Conservation (phyloP, 1,140 invertebrate genomes). For the Mesaphorura yosii region DNA sequence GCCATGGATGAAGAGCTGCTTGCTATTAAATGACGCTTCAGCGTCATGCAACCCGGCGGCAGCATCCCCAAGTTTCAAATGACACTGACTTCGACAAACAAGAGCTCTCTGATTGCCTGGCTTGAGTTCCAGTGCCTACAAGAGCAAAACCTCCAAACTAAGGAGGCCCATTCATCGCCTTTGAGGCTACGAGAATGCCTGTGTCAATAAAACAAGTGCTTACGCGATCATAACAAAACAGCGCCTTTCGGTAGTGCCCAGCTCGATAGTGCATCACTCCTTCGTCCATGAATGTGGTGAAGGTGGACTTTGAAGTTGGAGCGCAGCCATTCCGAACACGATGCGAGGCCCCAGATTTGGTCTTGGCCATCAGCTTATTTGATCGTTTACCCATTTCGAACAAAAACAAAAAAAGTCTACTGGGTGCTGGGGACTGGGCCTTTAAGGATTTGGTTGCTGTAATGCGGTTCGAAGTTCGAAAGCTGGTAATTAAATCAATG, state of each 20-base stretch:
- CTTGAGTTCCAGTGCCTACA: constrained; percentile 19
- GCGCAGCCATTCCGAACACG: too few species aligned
- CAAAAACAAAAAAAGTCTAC: too few species aligned
- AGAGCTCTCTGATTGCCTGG: constrained; percentile 12
- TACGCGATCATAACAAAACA: constrained; percentile 27
- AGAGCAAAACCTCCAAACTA: background rate
- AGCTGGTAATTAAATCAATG: too few species aligned
- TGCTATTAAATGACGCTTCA: constrained; percentile 9
- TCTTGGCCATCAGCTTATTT: too few species aligned
- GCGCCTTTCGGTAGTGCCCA: constrained; percentile 23
- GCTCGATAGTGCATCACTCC: constrained; percentile 27
- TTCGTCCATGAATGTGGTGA: constrained; percentile 31
- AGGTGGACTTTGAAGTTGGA: constrained; percentile 22
- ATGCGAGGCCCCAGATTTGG: too few species aligned
- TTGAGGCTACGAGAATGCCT: too few species aligned
- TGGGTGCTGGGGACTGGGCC: too few species aligned
- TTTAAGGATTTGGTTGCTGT: too few species aligned
- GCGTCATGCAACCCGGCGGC: constrained; percentile 15
- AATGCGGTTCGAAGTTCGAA: too few species aligned
- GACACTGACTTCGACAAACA: constrained; percentile 22
- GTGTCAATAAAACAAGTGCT: background rate
- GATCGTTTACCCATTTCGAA: too few species aligned
- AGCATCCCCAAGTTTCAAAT: constrained; percentile 25
- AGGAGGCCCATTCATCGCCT: background rate
- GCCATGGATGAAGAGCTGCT: constrained; percentile 26